Evolutionary conservation across 2,888 invertebrate genomes (phyloP), one percentile per base, ranked within the genome.

Genomic region (Sussaba pulchella): DNA sequence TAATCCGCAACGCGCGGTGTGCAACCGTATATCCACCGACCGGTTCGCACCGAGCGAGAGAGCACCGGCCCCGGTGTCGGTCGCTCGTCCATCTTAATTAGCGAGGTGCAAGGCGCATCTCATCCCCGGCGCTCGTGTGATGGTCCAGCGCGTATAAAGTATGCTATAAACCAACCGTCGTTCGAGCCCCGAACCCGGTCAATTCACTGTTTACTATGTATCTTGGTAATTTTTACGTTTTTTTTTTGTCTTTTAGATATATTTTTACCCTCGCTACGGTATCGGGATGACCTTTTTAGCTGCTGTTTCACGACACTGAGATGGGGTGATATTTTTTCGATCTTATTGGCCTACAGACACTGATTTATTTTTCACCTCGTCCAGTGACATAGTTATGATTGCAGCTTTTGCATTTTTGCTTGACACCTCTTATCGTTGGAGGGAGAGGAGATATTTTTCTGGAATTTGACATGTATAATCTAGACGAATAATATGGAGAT

Each of bases 71-170:
- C 61, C 75, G 67, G 59, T 67, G 74, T 72, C 59, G 83, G 79
- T 67, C 57, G 74, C 82, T 86, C 84, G 84, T 88, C 84, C 81
- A 83, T 88, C 86, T 87, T 88, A 88, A 87, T 87, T 87, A 87
- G 86, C 72, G 78, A 73, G 74, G 59, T 79, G 79, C 77, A 80
- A 73, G 81, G 71, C 69, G 67, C 73, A 36, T 50, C 69, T 59
- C 74, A 43, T 57, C 57, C 70, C 57, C 31, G n/a, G 45, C 43
- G 17, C 26, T 12, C 57, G n/a, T 54, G 54, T 57, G 43, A 70
- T 70, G 31, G 43, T 36, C 54, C 31, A 43, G 57, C 70, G 31
- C 57, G 57, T 57, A 70, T 50, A 52, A 50, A 66, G 50, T 19
- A 39, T 50, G 19, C 66, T 21, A 47, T 66, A 66, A 36, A 50